phyloP scores from a whole-genome alignment of 2,113 vertebrate species.

The Taxidea taxus region DNA sequence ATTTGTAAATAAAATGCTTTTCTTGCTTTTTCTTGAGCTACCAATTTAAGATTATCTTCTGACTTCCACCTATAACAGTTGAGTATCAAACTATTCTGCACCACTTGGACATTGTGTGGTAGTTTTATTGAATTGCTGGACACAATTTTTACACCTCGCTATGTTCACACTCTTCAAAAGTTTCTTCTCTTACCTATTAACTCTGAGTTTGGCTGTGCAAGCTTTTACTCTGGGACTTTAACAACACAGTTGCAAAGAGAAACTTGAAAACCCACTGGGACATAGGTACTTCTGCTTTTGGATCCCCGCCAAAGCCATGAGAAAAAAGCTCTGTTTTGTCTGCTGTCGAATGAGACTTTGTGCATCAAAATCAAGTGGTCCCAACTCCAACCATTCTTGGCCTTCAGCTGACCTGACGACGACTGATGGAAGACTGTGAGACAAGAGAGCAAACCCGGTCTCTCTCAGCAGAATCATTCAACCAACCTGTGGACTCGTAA shows the following conservation, averaged over 20 bases:
- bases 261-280: background rate
- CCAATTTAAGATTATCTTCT: background rate
- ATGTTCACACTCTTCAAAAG: background rate
- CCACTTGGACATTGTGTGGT: background rate
- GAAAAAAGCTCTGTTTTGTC: background rate
- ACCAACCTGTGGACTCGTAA: background rate
- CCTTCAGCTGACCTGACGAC: background rate
- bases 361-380: background rate
- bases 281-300: background rate
- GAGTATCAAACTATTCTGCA: background rate
- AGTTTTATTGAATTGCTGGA: background rate
- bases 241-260: background rate
- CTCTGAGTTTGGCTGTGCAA: background rate
- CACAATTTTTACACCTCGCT: background rate
- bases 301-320: background rate
- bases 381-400: background rate
- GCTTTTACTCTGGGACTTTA: background rate
- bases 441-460: background rate
- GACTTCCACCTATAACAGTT: background rate
- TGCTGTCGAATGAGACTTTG: background rate
- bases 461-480: background rate
- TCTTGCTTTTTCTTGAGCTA: background rate
- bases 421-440: background rate
- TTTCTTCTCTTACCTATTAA: background rate
- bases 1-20: background rate